Evolutionary conservation across 2,888 invertebrate species (phyloP), one percentile per base, ranked within the genome.

Genomic region (Griposia aprilina): DNA sequence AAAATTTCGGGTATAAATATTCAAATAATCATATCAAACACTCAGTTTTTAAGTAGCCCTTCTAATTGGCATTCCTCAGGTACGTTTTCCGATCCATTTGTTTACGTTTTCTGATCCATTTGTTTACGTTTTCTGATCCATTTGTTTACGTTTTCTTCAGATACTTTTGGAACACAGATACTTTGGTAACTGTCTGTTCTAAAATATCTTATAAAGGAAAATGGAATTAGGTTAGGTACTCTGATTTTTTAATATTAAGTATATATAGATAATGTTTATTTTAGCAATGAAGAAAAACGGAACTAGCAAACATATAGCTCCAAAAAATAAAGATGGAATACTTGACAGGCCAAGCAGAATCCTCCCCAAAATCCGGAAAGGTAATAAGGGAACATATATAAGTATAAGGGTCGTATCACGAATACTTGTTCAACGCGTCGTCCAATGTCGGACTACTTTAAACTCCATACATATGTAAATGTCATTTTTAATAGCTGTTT

Each of bases 341-440:
- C 26, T 26, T 45, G 20, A 20, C 15, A 62, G 26, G 11, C 2
- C 41, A 55, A 72, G n/a, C 26, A 50, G 30, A 50, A n/a, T 45
- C 2, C n/a, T 68, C n/a, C 30, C 3, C 17, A 78, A 55, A 65
- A 48, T 80, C 23, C 41, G 55, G 0, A 77, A 63, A 68, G 80
- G 84, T 80, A 83, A 55, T 13, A 3, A 45, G 6, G 4, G 26
- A n/a, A 60, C 30, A 13, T n/a, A n/a, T n/a, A n/a, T n/a, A n/a
- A n/a, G n/a, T n/a, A 23, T 45, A n/a, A 20, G 2, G 2, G 15
- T 45, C 23, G 23, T 30, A 23, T 11, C 8, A 48, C 7, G 23
- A 36, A n/a, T n/a, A 57, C 11, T n/a, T 57, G n/a, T 4, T 55
- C 23, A 23, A n/a, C 11, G 55, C 55, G 11, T 55, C 11, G 23